Evolutionary conservation across 2,113 vertebrate genomes (phyloP).

Genomic region (Uropsilus gracilis): DNA sequence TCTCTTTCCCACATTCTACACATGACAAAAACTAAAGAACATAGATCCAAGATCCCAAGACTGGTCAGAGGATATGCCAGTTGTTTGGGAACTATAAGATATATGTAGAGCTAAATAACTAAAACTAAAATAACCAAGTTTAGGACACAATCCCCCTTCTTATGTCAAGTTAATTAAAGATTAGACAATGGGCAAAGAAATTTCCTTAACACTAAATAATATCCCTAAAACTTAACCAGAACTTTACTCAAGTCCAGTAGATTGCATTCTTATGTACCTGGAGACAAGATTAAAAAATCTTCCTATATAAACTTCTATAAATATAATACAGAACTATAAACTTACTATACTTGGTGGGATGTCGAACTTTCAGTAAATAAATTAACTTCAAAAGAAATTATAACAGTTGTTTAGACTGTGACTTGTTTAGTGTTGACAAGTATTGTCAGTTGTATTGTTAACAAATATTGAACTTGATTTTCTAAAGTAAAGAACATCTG

Average conservation of each 20-base stretch:
- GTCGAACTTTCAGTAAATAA: not conserved
- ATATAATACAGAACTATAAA: not conserved
- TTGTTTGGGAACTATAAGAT: not conserved
- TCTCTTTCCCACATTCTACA: not conserved
- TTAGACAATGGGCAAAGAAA: not conserved
- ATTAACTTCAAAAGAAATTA: not conserved
- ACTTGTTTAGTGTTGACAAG: not conserved
- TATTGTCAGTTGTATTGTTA: not conserved
- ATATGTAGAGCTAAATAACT: constrained; percentile 37
- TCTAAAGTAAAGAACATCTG: not conserved
- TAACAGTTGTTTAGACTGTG: not conserved
- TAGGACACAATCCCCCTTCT: constrained; percentile 1
- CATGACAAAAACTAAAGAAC: not conserved
- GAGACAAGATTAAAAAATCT: not conserved
- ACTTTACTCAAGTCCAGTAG: not conserved
- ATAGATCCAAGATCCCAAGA: not conserved
- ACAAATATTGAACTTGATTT: not conserved
- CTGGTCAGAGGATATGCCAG: not conserved
- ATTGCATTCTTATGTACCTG: not conserved
- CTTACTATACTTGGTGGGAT: not conserved
- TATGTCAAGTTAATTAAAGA: constrained; percentile 27
- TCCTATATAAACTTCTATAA: not conserved
- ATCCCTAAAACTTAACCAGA: not conserved
- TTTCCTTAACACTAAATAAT: constrained; percentile 19
- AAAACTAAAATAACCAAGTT: constrained; percentile 49